A percentile compares a stretch with the other conserved stretches of the same genome.
phyloP scores from a whole-genome alignment of 2,888 invertebrate genomes.

The Scelioninae gen. 1 region DNA sequence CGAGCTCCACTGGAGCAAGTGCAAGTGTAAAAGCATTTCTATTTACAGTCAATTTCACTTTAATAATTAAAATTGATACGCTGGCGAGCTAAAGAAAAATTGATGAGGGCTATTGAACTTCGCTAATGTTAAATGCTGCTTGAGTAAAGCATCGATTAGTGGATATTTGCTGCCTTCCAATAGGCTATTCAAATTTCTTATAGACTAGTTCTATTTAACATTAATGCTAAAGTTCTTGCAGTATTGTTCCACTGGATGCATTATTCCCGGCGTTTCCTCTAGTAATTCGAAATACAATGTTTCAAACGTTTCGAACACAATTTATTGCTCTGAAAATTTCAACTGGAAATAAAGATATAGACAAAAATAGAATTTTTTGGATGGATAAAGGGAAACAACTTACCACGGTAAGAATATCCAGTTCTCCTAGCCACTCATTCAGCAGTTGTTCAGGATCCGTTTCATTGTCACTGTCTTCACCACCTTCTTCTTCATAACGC shows the following conservation, averaged over 20 bases:
- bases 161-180: neutral
- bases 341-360: neutral
- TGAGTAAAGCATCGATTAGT: conserved; percentile 8
- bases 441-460: conserved; percentile 90
- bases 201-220: neutral
- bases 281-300: neutral
- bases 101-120: neutral
- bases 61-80: conserved; percentile 33
- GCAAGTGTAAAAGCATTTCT: conserved; percentile 81
- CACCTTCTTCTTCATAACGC: conserved; percentile 84
- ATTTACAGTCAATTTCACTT: conserved; percentile 50
- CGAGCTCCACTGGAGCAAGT: conserved; percentile 83
- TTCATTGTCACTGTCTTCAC: conserved; percentile 88
- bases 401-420: conserved; percentile 90
- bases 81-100: neutral
- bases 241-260: neutral
- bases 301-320: neutral
- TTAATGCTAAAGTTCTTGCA: neutral
- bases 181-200: conserved; percentile 16
- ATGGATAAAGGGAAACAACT: conserved; percentile 80
- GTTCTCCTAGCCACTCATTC: conserved; percentile 91
- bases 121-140: neutral
- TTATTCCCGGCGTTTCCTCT: neutral
- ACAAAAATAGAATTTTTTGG: neutral
- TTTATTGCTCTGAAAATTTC: too few species aligned